phyloP scores from a whole-genome alignment of 1,140 invertebrate species.

The Diprion similis region DNA sequence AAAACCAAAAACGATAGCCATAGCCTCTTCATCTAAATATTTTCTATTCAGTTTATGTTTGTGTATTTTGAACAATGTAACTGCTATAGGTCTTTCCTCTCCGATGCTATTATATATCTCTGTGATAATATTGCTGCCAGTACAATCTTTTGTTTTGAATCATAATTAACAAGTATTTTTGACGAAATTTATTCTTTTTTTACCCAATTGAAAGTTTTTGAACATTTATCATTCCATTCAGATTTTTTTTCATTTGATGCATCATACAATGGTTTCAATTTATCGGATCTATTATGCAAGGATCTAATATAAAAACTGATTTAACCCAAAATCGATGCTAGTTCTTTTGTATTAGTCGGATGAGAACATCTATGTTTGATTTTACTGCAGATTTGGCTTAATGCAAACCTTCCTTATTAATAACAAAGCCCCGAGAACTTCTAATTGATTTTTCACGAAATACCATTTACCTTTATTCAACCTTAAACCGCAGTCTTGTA shows the following conservation, averaged over 20 bases:
- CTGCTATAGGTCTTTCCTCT: slow-evolving; percentile 41
- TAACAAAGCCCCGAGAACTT: slow-evolving; percentile 10
- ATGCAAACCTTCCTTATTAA: not conserved
- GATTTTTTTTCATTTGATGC: not conserved
- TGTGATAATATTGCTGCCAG: slow-evolving; percentile 48
- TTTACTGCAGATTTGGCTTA: not conserved
- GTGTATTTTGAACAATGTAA: slow-evolving; percentile 40
- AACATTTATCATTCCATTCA: slow-evolving; percentile 6
- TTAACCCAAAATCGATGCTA: slow-evolving; percentile 6
- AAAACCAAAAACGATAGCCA: slow-evolving; percentile 21
- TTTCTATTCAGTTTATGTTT: slow-evolving; percentile 23
- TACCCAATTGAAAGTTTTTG: slow-evolving; percentile 28
- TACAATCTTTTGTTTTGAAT: slow-evolving; percentile 39
- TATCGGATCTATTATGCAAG: not conserved
- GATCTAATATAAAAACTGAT: slow-evolving; percentile 10
- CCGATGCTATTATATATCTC: slow-evolving; percentile 33
- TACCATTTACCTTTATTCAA: not conserved
- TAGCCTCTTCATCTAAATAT: slow-evolving; percentile 18
- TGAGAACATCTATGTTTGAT: not conserved
- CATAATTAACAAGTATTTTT: slow-evolving; percentile 42
- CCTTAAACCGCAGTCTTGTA: slow-evolving; percentile 15
- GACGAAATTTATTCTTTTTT: slow-evolving; percentile 32
- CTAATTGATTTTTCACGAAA: not conserved
- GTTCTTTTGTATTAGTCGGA: slow-evolving; percentile 3
- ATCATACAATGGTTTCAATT: slow-evolving; percentile 20